phyloP scores from a whole-genome alignment of 2,797 vertebrate genomes.

The Delichon dasypus region DNA sequence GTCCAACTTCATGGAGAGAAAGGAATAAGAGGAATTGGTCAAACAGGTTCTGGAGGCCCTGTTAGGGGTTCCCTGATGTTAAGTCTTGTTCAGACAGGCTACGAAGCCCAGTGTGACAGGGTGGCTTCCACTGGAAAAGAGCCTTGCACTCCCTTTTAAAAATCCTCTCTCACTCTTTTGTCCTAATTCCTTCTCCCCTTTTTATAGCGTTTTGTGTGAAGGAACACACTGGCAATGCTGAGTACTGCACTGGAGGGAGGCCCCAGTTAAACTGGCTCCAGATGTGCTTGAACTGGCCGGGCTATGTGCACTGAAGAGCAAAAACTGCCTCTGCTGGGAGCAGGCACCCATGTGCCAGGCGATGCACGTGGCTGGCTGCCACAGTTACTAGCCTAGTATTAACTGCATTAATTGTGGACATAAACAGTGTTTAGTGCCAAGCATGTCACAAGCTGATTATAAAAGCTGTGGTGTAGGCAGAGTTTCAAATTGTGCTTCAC shows the following conservation, averaged over 20 bases:
- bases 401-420: conserved; percentile 41
- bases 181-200: not conserved
- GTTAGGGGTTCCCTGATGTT: not conserved
- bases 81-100: not conserved
- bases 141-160: not conserved
- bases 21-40: not conserved
- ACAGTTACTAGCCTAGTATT: conserved; percentile 18
- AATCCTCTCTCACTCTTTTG: not conserved
- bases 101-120: not conserved
- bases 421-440: conserved; percentile 44
- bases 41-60: not conserved
- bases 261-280: conserved; percentile 17
- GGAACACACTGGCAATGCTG: not conserved
- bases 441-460: conserved; percentile 45
- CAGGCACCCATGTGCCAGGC: conserved; percentile 39
- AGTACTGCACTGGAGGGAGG: not conserved
- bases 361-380: conserved; percentile 22
- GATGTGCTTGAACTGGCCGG: not conserved
- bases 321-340: not conserved
- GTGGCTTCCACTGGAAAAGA: not conserved
- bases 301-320: rapidly evolving
- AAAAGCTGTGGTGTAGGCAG: conserved; percentile 13
- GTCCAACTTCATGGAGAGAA: not conserved
- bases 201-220: not conserved
- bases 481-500: conserved; percentile 41